Conservation (phyloP, 2,113 vertebrate species). For the Alethe castanea region DNA sequence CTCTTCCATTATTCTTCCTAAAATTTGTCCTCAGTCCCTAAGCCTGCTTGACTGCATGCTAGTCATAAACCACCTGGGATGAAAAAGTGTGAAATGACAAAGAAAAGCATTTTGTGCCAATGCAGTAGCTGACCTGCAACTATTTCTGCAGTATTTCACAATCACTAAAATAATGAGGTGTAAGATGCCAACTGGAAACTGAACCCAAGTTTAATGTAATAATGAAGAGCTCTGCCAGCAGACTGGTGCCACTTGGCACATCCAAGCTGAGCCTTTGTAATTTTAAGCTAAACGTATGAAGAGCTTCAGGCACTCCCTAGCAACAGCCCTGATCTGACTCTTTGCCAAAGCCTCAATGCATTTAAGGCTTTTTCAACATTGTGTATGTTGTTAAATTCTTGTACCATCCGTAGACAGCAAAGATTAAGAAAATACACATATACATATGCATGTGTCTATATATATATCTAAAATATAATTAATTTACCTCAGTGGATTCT, state of each 20-base stretch:
- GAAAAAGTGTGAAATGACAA: not conserved
- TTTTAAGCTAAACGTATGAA: not conserved
- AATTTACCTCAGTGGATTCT: conserved; percentile 86
- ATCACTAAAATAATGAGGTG: not conserved
- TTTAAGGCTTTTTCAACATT: not conserved
- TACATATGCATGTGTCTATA: not conserved
- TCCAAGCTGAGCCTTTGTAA: not conserved
- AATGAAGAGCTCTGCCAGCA: not conserved
- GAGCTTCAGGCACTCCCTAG: not conserved
- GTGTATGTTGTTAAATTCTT: not conserved
- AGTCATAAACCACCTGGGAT: not conserved
- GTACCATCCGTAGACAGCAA: not conserved
- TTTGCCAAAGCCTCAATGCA: not conserved
- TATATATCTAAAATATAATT: not conserved
- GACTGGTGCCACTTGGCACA: not conserved
- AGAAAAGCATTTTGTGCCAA: not conserved
- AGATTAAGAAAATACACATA: not conserved
- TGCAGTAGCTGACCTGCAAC: not conserved
- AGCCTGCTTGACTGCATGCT: not conserved
- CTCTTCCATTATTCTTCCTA: not conserved
- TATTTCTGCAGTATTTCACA: not conserved
- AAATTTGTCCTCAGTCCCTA: not conserved
- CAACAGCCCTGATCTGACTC: not conserved
- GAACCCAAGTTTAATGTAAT: not conserved
- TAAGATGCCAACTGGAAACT: not conserved